A percentile compares a stretch with the other conserved stretches of the same genome.
Conservation (phyloP, 1,140 invertebrate species). For the Solenopsis fugax region DNA sequence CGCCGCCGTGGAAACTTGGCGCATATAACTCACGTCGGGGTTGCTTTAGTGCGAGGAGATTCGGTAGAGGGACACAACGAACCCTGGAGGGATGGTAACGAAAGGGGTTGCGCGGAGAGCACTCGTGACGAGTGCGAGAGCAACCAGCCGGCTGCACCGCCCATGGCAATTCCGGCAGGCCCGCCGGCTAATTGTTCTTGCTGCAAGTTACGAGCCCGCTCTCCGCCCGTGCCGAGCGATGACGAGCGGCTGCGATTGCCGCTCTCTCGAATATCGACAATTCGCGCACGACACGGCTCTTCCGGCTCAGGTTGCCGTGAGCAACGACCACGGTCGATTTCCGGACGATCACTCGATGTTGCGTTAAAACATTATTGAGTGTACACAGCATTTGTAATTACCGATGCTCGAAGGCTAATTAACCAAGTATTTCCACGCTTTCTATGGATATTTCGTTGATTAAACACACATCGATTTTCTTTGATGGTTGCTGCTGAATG, state of each 20-base stretch:
- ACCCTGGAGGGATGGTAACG: not conserved
- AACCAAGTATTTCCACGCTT: not conserved
- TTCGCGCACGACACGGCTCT: slow-evolving; percentile 41
- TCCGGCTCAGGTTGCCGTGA: slow-evolving; percentile 40
- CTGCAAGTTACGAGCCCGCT: slow-evolving; percentile 56
- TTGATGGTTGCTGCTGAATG: no score
- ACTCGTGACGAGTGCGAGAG: slow-evolving; percentile 59
- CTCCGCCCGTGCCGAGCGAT: slow-evolving; percentile 9
- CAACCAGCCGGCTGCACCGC: slow-evolving; percentile 66
- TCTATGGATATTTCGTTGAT: no score
- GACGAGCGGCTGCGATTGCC: slow-evolving; percentile 62
- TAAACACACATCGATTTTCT: not conserved
- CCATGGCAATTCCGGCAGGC: slow-evolving; percentile 68
- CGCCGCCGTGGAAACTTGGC: slow-evolving; percentile 58
- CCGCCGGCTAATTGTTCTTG: slow-evolving; percentile 73
- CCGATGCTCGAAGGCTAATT: slow-evolving; percentile 16
- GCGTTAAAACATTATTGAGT: slow-evolving; percentile 19
- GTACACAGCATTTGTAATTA: slow-evolving; percentile 11
- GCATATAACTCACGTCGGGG: slow-evolving; percentile 55
- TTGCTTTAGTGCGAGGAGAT: slow-evolving; percentile 55
- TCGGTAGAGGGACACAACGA: slow-evolving; percentile 35
- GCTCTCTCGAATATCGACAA: slow-evolving; percentile 56
- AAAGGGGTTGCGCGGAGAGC: not conserved
- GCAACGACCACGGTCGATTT: slow-evolving; percentile 33
- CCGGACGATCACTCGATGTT: slow-evolving; percentile 12